phyloP scores from a whole-genome alignment of 1,140 invertebrate genomes.

The Microvelia longipes region DNA sequence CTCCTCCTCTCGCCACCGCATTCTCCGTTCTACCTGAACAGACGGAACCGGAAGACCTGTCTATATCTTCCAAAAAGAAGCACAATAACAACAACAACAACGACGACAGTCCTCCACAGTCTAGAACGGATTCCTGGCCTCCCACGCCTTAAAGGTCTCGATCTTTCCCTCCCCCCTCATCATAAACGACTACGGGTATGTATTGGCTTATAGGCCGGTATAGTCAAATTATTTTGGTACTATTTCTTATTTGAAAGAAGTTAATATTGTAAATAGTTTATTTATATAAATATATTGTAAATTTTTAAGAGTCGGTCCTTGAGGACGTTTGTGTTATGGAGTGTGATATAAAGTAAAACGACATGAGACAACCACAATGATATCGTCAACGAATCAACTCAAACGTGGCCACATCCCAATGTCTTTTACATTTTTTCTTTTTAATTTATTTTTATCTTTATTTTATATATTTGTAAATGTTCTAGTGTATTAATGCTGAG shows the following conservation, averaged over 20 bases:
- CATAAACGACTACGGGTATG: conserved; percentile 22
- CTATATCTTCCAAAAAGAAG: conserved; percentile 33
- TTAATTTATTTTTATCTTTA: too few relatives aligned
- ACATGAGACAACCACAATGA: neutral
- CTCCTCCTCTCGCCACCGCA: conserved; percentile 20
- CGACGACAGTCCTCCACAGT: conserved; percentile 15
- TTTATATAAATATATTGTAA: neutral
- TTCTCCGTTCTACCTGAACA: conserved; percentile 48
- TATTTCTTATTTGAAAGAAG: neutral
- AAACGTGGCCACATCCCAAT: too few relatives aligned
- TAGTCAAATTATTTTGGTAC: conserved; percentile 17
- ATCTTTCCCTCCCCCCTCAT: neutral
- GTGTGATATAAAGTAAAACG: too few relatives aligned
- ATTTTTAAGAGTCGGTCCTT: neutral
- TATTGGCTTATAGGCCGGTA: conserved; percentile 17
- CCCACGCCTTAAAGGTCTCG: conserved; percentile 13
- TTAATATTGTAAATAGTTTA: neutral
- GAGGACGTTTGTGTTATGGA: neutral
- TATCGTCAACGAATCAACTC: too few relatives aligned
- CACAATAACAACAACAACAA: conserved; percentile 17
- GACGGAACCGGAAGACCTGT: conserved; percentile 76
- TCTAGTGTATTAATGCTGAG: too few relatives aligned
- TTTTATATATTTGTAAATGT: too few relatives aligned
- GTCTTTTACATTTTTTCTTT: too few relatives aligned
- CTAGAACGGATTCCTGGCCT: conserved; percentile 12